Percentiles rank a stretch among this genome's conserved stretches.
phyloP scores from a whole-genome alignment of 2,797 vertebrate genomes.

The Sitta carolinensis region DNA sequence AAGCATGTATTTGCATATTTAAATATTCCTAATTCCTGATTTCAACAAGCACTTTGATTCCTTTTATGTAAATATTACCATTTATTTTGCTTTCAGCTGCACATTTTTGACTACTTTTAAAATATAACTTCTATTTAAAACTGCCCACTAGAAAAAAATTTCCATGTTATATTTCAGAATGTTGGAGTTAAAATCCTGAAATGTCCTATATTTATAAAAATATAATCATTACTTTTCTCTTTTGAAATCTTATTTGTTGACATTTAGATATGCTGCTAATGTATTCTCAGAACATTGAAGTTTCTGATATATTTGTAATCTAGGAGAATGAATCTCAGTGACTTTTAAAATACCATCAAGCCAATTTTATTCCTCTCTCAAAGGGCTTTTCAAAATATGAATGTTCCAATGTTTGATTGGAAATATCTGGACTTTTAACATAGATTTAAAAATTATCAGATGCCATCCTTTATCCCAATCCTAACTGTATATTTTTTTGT shows the following conservation, averaged over 20 bases:
- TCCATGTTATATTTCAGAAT: background rate
- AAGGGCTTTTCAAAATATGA: background rate
- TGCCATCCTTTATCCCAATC: background rate
- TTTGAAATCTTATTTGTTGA: background rate
- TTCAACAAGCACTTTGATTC: background rate
- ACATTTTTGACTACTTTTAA: background rate
- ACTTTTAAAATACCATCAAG: background rate
- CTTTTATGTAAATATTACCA: background rate
- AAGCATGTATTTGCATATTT: background rate
- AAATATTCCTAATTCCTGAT: slow-evolving; percentile 4
- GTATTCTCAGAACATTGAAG: background rate
- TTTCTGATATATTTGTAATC: background rate
- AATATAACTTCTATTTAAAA: background rate
- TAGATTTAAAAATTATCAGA: background rate
- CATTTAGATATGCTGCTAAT: background rate
- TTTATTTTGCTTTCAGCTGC: background rate
- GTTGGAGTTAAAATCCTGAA: background rate
- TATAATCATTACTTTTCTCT: background rate
- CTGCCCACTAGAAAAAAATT: background rate
- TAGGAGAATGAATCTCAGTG: background rate
- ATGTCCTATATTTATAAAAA: background rate
- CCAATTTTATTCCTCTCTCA: background rate
- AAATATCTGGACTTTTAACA: background rate
- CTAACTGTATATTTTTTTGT: background rate
- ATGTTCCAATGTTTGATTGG: background rate